Base-by-base conservation (phyloP, 2,113 vertebrate genomes). In the Leptosomus discolor region DNA sequence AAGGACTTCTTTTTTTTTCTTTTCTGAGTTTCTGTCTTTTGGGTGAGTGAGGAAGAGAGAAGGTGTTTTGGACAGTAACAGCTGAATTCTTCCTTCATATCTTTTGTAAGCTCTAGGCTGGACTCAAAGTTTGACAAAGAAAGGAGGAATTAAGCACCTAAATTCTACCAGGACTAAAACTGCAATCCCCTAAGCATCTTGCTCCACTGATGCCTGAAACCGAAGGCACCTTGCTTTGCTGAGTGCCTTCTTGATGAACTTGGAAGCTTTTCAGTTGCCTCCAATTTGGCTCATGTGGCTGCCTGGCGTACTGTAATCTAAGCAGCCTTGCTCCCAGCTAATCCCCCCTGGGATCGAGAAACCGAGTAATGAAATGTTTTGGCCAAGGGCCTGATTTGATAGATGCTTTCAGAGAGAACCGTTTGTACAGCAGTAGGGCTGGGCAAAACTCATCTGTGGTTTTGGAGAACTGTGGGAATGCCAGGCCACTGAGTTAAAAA, bases 301-400 rank as follows among this genome's bases (percentile, higher is more conserved):
- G 94, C 58, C 85, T 74, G 32, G 65, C 2, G 0, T 71, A 92
- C 48, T 94, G 77, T 96, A 79, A 90, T 88, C 53, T 76, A 82
- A 82, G 80, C 84, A 92, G 84, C 84, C n/a, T 78, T 85, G 77
- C 89, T 97, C 94, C 46, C 65, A 85, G 81, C 70, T 94, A 85
- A 93, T 94, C 43, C 90, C 84, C 24, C 3, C 37, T 64, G 93
- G 96, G 92, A 96, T 73, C 2, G 0, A 95, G 84, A 96, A 94
- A 90, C 74, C 4, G 13, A 68, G 57, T 96, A 95, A 94, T 96
- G 85, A 96, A 94, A 79, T 0, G 12, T 68, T 91, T 90, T 96
- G 93, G 96, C 94, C 23, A 22, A 79, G 85, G 61, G 87, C 96
- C 92, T 92, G 69, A 90, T 96, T 85, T 88, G 93, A 96, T 90